Base-by-base conservation (phyloP, 2,888 invertebrate genomes). In the Dusona sp. region DNA sequence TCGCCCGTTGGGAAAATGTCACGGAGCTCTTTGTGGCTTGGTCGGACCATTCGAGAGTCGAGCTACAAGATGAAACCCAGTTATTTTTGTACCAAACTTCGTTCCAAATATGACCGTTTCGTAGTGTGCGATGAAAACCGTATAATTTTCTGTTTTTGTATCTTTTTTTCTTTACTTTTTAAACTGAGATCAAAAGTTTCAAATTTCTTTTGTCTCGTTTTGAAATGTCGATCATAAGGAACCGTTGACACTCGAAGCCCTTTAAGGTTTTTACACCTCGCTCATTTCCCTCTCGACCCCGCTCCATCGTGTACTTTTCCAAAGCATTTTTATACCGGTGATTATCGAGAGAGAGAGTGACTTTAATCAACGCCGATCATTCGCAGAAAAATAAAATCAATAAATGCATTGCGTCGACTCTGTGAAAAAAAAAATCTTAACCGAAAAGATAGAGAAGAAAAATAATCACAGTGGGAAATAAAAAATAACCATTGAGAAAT, bases 11-110 rank as follows among this genome's bases (percentile, higher is more conserved):
- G 54, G 45, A 74, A 75, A 82, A 57, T 33, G 57, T 54, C 67
- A 75, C n/a, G 38, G 29, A 67, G n/a, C 72, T 80, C 61, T 72
- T 73, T 72, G 80, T 80, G 33, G 64, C 64, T 61, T 22, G 33
- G 29, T 61, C 16, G 29, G 38, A 22, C 73, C 80, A 36, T 54
- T 67, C 22, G 38, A 33, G 33, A 22, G 51, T 51, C 51, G 19
- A 19, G 38, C 38, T 74, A 54, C 74, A 57, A 33, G 64, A 81
- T 74, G 33, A 36, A 81, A 65, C 54, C 61, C 64, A 51, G 72
- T 85, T 36, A 67, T 81, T 81, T 67, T 81, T n/a, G n/a, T 65
- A 45, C 61, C 38, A 57, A 61, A 61, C 16, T 29, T 16, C 16
- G 29, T 29, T 61, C 29, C 9, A n/a, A 61, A 61, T 25, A 74